These are phyloP conservation scores for Magallana gigas DNA, from an alignment of 1,140 invertebrate species.

Conservation along the genomic window DNA sequence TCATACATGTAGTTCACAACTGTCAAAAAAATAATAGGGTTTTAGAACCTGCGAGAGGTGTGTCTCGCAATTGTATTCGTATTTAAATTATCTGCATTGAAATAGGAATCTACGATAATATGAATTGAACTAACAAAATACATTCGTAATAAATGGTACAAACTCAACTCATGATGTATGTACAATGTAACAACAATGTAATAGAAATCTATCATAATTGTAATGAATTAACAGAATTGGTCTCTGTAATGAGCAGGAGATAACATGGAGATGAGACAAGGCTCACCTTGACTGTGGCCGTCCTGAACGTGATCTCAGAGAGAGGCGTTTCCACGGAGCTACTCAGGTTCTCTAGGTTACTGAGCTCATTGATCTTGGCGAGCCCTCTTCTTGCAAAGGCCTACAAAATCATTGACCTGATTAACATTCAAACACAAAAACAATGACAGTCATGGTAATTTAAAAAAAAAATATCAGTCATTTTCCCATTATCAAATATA, in stretches of 20 bases:
- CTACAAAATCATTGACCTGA: conserved; percentile 54
- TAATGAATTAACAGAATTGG: not conserved
- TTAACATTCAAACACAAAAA: too few relatives aligned
- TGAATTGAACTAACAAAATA: not conserved
- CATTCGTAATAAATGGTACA: not conserved
- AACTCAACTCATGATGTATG: not conserved
- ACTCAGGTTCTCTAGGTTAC: conserved; percentile 76
- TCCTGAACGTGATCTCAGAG: conserved; percentile 72
- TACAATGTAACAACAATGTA: not conserved
- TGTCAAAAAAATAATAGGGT: too few relatives aligned
- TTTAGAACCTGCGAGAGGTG: too few relatives aligned
- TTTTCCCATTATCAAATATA: too few relatives aligned
- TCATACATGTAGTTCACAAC: too few relatives aligned
- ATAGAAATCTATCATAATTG: not conserved
- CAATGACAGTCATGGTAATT: too few relatives aligned
- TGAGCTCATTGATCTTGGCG: conserved; percentile 78
- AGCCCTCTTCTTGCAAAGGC: conserved; percentile 77
- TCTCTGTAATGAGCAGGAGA: not conserved
- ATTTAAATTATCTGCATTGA: too few relatives aligned
- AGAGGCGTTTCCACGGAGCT: conserved; percentile 63
- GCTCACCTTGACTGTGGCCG: conserved; percentile 77
- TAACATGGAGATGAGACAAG: not conserved
- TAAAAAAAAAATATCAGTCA: too few relatives aligned
- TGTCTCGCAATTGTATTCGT: too few relatives aligned
- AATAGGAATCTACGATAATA: too few relatives aligned